These are phyloP conservation scores for Chamaetylas fuelleborni DNA, from an alignment of 2,113 vertebrate species.

Conservation along the genomic window DNA sequence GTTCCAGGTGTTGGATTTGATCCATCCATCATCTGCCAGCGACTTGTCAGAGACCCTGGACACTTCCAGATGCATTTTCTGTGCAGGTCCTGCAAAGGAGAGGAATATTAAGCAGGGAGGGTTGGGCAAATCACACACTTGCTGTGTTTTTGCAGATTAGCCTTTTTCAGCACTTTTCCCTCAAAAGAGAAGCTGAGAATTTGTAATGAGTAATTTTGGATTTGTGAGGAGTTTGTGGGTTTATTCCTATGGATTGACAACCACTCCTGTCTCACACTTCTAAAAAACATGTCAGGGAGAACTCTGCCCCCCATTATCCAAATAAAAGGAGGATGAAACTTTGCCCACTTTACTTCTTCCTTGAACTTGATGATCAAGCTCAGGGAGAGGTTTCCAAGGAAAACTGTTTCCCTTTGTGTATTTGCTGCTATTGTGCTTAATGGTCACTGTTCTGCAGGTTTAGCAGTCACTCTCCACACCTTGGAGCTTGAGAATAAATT, in stretches of 20 bases:
- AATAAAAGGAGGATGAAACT: background rate
- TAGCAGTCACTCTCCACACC: background rate
- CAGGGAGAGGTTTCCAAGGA: background rate
- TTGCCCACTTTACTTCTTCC: background rate
- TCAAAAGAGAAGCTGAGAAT: background rate
- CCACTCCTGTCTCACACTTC: background rate
- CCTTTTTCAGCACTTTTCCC: background rate
- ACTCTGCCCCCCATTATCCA: background rate
- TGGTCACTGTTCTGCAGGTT: background rate
- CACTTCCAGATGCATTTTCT: background rate
- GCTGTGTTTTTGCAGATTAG: background rate
- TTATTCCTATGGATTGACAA: background rate
- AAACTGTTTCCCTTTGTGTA: background rate
- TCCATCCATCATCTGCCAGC: constrained; percentile 37
- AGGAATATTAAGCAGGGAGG: background rate
- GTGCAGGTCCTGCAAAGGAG: background rate
- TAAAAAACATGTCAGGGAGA: background rate
- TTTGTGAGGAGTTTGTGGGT: background rate
- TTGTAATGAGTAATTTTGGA: background rate
- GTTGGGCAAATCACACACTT: background rate
- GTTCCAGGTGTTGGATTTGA: constrained; percentile 5
- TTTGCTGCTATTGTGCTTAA: background rate
- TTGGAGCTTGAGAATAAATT: background rate
- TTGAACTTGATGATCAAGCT: background rate
- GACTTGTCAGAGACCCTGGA: background rate